Conservation (phyloP, 2,888 invertebrate genomes). For the Oscheius sp. region DNA sequence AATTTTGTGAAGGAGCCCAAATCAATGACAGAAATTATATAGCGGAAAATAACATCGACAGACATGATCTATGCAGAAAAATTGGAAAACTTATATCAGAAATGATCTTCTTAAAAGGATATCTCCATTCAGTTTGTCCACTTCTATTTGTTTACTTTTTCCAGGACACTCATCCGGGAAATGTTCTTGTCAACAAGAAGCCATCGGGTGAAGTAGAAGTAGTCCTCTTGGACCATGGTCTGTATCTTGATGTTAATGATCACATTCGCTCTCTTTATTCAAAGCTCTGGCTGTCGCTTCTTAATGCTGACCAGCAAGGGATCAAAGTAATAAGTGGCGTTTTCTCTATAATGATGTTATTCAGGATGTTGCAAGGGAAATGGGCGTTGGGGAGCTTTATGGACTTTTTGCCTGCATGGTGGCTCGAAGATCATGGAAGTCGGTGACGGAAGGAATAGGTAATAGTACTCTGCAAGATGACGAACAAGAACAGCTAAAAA, state of each 20-base stretch:
- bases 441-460: conserved; percentile 84
- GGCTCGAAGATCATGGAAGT: conserved; percentile 87
- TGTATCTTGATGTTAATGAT: conserved; percentile 87
- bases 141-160: background rate
- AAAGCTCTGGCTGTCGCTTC: conserved; percentile 89
- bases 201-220: conserved; percentile 76
- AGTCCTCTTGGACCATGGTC: conserved; percentile 90
- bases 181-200: conserved; percentile 80
- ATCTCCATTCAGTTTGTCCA: conserved; percentile 81
- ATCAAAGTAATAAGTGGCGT: conserved; percentile 78
- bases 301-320: conserved; percentile 81
- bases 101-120: conserved; percentile 94
- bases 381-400: conserved; percentile 88
- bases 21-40: conserved; percentile 90
- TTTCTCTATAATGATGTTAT: background rate
- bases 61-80: conserved; percentile 76
- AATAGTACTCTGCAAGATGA: conserved; percentile 72
- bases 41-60: conserved; percentile 75
- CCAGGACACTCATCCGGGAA: conserved; percentile 83
- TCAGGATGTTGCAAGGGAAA: conserved; percentile 77
- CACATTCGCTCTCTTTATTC: conserved; percentile 90
- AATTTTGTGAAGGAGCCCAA: conserved; percentile 90
- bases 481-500: conserved; percentile 51
- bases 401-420: conserved; percentile 94
- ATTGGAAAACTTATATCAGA: conserved; percentile 90